Evolutionary conservation across 1,140 invertebrate genomes (phyloP), one percentile per base, ranked within the genome.

Genomic region (Capitella teleta): DNA sequence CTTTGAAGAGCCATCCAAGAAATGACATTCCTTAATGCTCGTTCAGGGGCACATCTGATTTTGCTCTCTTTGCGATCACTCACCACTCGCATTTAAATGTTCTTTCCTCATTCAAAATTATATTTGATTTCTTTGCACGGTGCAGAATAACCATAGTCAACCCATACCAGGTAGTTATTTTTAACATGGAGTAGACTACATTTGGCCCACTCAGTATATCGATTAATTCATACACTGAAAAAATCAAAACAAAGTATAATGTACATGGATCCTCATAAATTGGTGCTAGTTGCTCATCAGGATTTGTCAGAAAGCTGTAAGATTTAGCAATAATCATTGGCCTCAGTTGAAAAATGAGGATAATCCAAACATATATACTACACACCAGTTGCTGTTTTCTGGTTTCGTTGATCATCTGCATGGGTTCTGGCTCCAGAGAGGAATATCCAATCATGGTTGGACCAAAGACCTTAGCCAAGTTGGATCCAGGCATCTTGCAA

Each of bases 391-490:
- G 30, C 19, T 47, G 45, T 68, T 66, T 76, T 74, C 43, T 67
- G 73, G 79, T 83, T 59, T 82, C 80, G 21, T 63, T 73, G 5
- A 85, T 72, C 64, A 85, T 78, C 38, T 76, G 75, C 50, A 77
- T 74, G 1, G 78, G 74, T 55, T 80, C 76, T 0, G 79, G 79
- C 57, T 87, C 78, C 1, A 76, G 66, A 12, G 72, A 76, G 1
- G 85, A 89, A 60, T 83, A 86, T 0, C 87, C 87, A 30, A 91
- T 79, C 42, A 91, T 74, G 2, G 86, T 89, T 2, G 86, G 87
- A 4, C 85, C 87, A 71, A 91, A 88, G 10, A 90, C 77, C 63
- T 81, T 83, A 0, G 86, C 79, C 16, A 92, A 73, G 74, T 87
- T 89, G 23, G 70, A 70, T 10, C 80, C 70, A 1, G 82, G 79